Evolutionary conservation across 1,140 invertebrate species (phyloP).

Genomic region (Tribolium madens): DNA sequence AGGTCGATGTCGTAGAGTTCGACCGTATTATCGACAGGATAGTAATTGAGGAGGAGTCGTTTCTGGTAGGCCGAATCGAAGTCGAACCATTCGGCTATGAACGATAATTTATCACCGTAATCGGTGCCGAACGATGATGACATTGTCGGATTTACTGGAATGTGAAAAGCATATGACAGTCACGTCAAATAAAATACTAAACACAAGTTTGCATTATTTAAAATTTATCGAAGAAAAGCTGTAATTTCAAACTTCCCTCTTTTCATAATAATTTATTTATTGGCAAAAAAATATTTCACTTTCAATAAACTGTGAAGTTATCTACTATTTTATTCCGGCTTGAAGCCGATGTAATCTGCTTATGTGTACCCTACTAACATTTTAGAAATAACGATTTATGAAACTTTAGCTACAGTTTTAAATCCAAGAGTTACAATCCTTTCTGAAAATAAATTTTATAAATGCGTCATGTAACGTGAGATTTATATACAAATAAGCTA

Average conservation of each 20-base stretch:
- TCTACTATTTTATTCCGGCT: not conserved
- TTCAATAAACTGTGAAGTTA: not conserved
- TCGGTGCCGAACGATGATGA: slow-evolving; percentile 49
- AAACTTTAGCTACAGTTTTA: not conserved
- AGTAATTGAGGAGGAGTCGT: slow-evolving; percentile 78
- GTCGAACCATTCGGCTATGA: slow-evolving; percentile 78
- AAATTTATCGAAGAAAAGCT: no score
- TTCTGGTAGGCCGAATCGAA: slow-evolving; percentile 72
- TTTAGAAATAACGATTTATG: not conserved
- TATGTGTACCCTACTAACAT: not conserved
- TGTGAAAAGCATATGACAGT: slow-evolving; percentile 7
- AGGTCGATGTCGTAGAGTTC: slow-evolving; percentile 80
- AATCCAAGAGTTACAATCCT: not conserved
- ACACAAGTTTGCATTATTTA: not conserved
- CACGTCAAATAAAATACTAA: slow-evolving; percentile 4
- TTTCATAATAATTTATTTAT: not conserved
- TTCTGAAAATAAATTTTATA: not conserved
- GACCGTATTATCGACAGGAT: slow-evolving; percentile 73
- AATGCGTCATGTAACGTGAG: not conserved
- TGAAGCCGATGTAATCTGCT: not conserved
- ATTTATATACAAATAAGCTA: not conserved
- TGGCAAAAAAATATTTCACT: not conserved
- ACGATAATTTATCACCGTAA: slow-evolving; percentile 61
- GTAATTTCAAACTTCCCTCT: no score
- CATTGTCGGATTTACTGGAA: slow-evolving; percentile 45